phyloP scores from a whole-genome alignment of 2,113 vertebrate genomes.

The Ptilorrhoa leucosticta region DNA sequence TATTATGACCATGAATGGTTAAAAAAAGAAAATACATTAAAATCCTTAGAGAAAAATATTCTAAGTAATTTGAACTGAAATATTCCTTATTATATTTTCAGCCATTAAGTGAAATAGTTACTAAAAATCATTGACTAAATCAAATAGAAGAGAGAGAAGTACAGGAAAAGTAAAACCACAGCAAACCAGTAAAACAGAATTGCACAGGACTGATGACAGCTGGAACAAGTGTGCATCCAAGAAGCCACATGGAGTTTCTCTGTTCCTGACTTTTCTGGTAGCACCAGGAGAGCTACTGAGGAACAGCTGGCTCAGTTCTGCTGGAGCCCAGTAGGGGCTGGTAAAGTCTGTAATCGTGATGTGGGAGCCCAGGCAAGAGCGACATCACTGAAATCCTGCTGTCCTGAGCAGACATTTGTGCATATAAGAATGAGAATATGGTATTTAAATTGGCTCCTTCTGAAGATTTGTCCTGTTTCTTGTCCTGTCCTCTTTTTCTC shows the following conservation, averaged over 20 bases:
- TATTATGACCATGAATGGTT: neutral
- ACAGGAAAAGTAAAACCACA: neutral
- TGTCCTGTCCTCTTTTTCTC: neutral
- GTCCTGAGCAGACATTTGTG: neutral
- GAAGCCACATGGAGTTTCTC: neutral
- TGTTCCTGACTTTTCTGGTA: neutral
- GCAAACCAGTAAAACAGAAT: neutral
- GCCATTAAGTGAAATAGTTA: neutral
- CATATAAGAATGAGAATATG: neutral
- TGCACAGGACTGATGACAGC: neutral
- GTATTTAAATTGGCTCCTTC: neutral
- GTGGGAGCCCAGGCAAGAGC: neutral
- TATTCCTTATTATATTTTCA: neutral
- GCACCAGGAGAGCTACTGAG: neutral
- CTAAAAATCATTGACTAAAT: neutral
- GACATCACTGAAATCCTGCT: neutral
- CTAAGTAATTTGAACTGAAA: neutral
- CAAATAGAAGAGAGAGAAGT: neutral
- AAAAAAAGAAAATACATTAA: neutral
- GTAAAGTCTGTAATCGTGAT: neutral
- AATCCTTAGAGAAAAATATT: neutral
- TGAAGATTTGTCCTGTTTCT: neutral
- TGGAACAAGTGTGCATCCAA: neutral
- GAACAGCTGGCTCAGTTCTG: neutral
- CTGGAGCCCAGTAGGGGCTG: neutral